Percentiles rank a stretch among this genome's conserved stretches.
phyloP scores from a whole-genome alignment of 2,113 vertebrate genomes.

The Paralichthys olivaceus region DNA sequence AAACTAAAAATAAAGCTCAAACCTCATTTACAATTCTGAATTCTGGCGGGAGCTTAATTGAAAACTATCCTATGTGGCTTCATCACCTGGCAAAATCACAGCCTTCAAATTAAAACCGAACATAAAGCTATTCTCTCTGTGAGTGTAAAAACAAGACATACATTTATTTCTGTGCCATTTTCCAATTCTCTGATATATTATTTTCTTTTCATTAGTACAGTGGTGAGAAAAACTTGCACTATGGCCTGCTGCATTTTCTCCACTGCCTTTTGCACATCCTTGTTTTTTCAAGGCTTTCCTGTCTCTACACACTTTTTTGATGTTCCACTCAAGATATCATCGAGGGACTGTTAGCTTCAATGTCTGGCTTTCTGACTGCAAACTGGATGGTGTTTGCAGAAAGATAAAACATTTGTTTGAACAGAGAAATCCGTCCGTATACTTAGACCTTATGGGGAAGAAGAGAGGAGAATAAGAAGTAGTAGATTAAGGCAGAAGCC shows the following conservation, averaged over 20 bases:
- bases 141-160: too few species aligned
- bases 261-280: neutral
- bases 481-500: neutral
- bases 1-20: too few species aligned
- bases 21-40: too few species aligned
- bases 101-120: too few species aligned
- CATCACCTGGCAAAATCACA: too few species aligned
- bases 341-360: neutral
- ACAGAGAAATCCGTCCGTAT: neutral
- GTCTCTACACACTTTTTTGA: neutral
- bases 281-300: neutral
- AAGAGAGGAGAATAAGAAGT: neutral
- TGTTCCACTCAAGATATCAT: neutral
- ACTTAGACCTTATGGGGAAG: neutral
- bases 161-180: too few species aligned
- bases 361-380: neutral
- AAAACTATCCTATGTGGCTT: too few species aligned
- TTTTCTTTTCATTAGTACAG: too few species aligned
- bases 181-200: too few species aligned
- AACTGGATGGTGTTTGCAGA: neutral
- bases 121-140: too few species aligned
- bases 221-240: neutral
- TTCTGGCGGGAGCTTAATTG: too few species aligned
- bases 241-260: too few species aligned
- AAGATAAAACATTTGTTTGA: constrained; percentile 7